Evolutionary conservation across 2,888 invertebrate genomes (phyloP).

Genomic region (Vanessa cardui): DNA sequence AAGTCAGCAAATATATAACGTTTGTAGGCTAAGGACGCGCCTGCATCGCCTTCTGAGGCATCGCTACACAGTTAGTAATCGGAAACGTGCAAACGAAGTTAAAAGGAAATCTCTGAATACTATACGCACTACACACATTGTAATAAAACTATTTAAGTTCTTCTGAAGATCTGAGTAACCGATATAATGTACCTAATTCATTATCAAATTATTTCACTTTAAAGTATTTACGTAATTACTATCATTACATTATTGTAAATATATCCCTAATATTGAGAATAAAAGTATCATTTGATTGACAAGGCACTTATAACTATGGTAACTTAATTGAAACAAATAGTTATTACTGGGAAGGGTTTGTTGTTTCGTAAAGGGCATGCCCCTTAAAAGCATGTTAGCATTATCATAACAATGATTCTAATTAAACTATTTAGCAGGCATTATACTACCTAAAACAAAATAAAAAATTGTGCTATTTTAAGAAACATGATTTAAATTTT

Average conservation of each 20-base stretch:
- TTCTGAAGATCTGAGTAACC: not conserved
- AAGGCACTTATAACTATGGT: not conserved
- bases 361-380: too few species aligned
- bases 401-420: too few species aligned
- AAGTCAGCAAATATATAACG: constrained; percentile 37
- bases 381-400: too few species aligned
- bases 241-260: constrained; percentile 8
- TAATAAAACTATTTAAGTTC: not conserved
- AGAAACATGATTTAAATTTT: too few species aligned
- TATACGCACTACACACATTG: not conserved
- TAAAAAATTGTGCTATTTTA: too few species aligned
- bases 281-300: not conserved
- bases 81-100: constrained; percentile 33
- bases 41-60: constrained; percentile 28
- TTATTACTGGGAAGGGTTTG: too few species aligned
- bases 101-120: not conserved
- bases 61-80: constrained; percentile 28
- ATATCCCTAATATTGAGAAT: not conserved
- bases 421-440: too few species aligned
- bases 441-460: too few species aligned
- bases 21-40: constrained; percentile 44
- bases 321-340: too few species aligned
- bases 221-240: not conserved
- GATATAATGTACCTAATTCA: not conserved
- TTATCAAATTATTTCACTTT: constrained; percentile 2